phyloP scores from a whole-genome alignment of 2,888 invertebrate species.

The Conus canariensis region DNA sequence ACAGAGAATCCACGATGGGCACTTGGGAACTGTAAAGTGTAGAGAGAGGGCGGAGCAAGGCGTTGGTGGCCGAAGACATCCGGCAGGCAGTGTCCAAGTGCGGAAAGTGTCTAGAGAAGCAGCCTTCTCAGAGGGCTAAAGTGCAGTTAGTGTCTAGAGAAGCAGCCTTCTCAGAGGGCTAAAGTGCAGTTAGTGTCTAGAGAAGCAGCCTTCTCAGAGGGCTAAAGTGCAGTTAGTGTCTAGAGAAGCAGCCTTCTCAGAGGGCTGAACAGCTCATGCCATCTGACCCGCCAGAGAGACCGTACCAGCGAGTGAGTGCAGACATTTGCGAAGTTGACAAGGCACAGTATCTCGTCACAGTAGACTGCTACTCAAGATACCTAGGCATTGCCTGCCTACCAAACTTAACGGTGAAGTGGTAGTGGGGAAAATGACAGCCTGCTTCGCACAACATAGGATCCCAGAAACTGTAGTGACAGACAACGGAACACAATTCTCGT shows the following conservation, averaged over 20 bases:
- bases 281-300: not conserved
- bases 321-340: not conserved
- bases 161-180: too few relatives aligned
- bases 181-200: too few relatives aligned
- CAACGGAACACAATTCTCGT: not conserved
- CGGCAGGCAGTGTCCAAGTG: too few relatives aligned
- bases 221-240: not conserved
- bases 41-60: not conserved
- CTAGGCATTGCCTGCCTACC: not conserved
- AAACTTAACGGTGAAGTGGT: not conserved
- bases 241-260: not conserved
- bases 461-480: not conserved
- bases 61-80: not conserved
- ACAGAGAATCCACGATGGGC: not conserved
- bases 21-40: not conserved
- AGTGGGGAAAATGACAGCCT: not conserved
- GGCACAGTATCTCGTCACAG: not conserved
- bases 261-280: not conserved
- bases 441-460: not conserved
- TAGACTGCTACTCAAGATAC: not conserved
- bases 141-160: too few relatives aligned
- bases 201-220: too few relatives aligned
- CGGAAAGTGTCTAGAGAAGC: too few relatives aligned
- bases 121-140: too few relatives aligned
- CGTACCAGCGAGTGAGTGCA: not conserved